phyloP scores from a whole-genome alignment of 2,797 vertebrate species.

The Enteromius paludinosus region DNA sequence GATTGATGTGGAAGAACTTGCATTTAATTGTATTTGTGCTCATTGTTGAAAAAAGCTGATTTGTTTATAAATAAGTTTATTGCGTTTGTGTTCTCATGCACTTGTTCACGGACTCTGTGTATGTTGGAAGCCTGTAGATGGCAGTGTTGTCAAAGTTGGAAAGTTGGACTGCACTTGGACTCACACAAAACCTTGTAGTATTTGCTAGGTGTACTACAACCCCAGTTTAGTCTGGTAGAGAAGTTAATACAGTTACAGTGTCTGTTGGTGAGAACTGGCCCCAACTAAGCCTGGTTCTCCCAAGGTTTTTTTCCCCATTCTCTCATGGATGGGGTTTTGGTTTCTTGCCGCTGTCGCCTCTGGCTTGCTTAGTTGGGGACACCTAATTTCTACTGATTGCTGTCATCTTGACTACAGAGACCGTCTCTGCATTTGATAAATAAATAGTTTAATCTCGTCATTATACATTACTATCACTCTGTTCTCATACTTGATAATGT shows the following conservation, averaged over 20 bases:
- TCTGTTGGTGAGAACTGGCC: neutral
- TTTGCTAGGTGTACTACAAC: neutral
- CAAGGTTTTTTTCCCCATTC: too few relatives aligned
- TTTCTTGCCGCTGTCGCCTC: too few relatives aligned
- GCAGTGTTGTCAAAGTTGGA: conserved; percentile 64
- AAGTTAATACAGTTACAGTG: neutral
- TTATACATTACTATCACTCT: too few relatives aligned
- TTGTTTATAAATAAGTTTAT: neutral
- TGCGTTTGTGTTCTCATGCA: neutral
- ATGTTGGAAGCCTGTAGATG: conserved; percentile 66
- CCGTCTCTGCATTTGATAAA: too few relatives aligned
- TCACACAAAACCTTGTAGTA: neutral
- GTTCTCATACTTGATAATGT: too few relatives aligned
- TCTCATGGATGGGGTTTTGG: too few relatives aligned
- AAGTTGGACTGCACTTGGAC: conserved; percentile 8
- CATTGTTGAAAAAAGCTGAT: neutral
- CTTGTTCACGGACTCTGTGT: neutral
- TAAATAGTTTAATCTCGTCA: too few relatives aligned
- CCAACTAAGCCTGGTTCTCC: too few relatives aligned
- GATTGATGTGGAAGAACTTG: neutral
- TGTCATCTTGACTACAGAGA: too few relatives aligned
- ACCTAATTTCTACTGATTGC: too few relatives aligned
- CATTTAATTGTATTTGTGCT: neutral
- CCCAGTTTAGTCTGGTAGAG: neutral
- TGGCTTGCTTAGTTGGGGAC: too few relatives aligned